Percentiles rank a stretch among this genome's conserved stretches.
These are phyloP conservation scores for Scomberomorus guttatus DNA, from an alignment of 2,797 vertebrate species.

Conservation along the genomic window DNA sequence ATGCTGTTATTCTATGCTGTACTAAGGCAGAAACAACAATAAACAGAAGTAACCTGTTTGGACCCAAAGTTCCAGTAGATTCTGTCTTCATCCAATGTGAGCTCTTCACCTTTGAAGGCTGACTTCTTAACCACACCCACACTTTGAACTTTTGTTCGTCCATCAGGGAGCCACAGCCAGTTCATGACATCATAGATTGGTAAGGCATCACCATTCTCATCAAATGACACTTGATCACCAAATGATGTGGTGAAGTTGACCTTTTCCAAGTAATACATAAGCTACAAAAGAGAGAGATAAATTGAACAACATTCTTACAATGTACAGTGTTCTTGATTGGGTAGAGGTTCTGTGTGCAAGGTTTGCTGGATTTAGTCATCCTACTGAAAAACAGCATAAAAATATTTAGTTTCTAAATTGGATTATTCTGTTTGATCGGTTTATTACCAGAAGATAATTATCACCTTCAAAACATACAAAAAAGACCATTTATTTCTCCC, in stretches of 20 bases:
- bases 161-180: conserved; percentile 75
- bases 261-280: conserved; percentile 77
- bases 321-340: background rate
- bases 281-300: conserved; percentile 48
- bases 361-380: background rate
- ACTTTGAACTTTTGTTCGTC: conserved; percentile 62
- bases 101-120: conserved; percentile 55
- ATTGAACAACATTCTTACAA: too few species aligned
- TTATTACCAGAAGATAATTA: too few species aligned
- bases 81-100: conserved; percentile 70
- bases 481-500: too few species aligned
- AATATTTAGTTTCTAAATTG: too few species aligned
- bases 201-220: conserved; percentile 80
- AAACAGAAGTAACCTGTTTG: conserved; percentile 30
- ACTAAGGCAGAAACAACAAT: background rate
- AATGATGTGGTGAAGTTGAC: conserved; percentile 81
- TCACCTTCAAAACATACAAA: too few species aligned
- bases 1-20: background rate
- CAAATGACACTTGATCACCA: conserved; percentile 83
- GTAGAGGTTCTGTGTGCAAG: background rate
- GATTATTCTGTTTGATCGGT: too few species aligned
- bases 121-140: conserved; percentile 76
- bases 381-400: too few species aligned
- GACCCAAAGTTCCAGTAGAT: conserved; percentile 80
- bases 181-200: conserved; percentile 85